phyloP scores from a whole-genome alignment of 2,797 vertebrate genomes.

The Rhabdophis nuchalis region DNA sequence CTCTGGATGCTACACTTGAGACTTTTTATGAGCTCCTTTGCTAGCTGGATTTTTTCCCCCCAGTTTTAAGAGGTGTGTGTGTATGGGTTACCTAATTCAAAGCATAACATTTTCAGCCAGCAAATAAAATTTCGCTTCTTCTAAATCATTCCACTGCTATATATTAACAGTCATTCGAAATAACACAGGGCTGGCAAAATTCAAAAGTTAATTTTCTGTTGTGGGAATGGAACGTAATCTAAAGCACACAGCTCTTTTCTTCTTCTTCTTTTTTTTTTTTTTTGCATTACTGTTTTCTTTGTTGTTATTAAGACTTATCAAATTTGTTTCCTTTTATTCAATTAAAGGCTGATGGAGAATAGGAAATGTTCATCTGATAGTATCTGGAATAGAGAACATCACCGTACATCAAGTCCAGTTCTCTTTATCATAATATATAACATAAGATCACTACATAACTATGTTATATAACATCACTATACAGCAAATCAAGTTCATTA shows the following conservation, averaged over 20 bases:
- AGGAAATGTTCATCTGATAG: background rate
- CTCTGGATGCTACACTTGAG: slow-evolving; percentile 25
- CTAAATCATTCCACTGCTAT: slow-evolving; percentile 2
- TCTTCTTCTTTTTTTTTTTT: accelerated
- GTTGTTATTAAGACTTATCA: background rate
- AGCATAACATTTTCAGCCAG: background rate
- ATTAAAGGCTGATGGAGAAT: background rate
- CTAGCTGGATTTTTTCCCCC: background rate
- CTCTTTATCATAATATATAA: background rate
- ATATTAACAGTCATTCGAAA: slow-evolving; percentile 19
- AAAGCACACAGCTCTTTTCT: background rate
- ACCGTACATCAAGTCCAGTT: background rate
- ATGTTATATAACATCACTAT: background rate
- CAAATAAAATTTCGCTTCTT: slow-evolving; percentile 27
- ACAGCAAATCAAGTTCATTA: background rate
- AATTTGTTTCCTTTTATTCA: background rate
- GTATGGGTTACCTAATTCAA: background rate
- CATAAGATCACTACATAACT: background rate
- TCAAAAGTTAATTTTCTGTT: background rate
- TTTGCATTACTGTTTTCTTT: background rate
- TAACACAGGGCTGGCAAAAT: slow-evolving; percentile 9
- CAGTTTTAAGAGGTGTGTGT: background rate
- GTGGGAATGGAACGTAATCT: background rate
- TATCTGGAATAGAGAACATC: background rate
- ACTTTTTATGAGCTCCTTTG: slow-evolving; percentile 14